Evolutionary conservation across 1,140 invertebrate genomes (phyloP), one percentile per base, ranked within the genome.

Genomic region (Drosophila rufa): DNA sequence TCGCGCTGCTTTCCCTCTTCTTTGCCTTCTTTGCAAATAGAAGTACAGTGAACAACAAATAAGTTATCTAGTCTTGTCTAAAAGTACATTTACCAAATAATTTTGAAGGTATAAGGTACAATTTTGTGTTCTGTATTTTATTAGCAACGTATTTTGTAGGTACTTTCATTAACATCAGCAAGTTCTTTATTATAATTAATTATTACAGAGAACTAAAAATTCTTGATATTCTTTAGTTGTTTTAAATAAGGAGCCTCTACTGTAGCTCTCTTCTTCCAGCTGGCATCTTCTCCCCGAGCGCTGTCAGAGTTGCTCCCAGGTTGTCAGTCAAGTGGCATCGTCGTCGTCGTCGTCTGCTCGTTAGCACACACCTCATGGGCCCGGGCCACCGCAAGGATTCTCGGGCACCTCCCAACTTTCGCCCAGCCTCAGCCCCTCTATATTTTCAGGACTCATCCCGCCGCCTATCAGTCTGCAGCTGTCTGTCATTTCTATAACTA

Each of bases 401-500:
- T 17, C n/a, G 12, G 42, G 19, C n/a, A 36, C 8, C 27, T 22
- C 43, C 25, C 48, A 15, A 22, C n/a, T n/a, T 19, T 19, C 12
- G 17, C 25, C 17, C 19, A 12, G 15, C 38, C 38, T 25, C 58
- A 15, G 51, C 36, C 22, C 42, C 14, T 15, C 3, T 12, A 3
- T 22, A 59, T 53, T 47, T 59, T 7, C 43, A 48, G 46, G 12
- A 56, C 22, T 19, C 33, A 14, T 48, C 33, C 40, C 40, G 7
- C 42, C 19, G 45, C 30, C 45, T 67, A 62, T 67, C 65, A 53
- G 64, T 51, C 71, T 65, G 67, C 82, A 70, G 79, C 66, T 76
- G 84, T 80, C 84, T 89, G 83, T 89, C 83, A 87, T 87, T 87
- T 87, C 83, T 87, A 87, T 89, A 87, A 87, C 83, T 89, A 84